Base-by-base conservation (phyloP, 2,888 invertebrate species). In the Nesidiocoris tenuis region DNA sequence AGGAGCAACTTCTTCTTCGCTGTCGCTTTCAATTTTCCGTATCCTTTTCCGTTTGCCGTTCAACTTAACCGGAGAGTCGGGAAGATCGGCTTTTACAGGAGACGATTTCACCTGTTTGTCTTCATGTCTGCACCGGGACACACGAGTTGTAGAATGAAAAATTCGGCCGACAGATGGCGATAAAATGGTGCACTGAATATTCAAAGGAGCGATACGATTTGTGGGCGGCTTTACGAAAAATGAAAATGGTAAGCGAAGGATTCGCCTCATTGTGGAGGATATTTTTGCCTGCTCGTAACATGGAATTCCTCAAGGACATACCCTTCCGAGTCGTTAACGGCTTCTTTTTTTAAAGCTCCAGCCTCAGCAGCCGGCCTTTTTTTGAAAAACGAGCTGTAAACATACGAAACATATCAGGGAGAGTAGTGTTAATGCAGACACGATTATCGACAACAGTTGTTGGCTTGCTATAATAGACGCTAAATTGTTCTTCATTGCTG, bases 21-120 rank as follows among this genome's bases (percentile, higher is more conserved):
- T 80, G 61, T 80, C 80, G 77, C 80, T 80, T 23, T 80, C 76
- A 65, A 80, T 78, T 23, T 79, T 68, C 61, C 77, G 54, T 39
- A 76, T 25, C 54, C 80, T 77, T 61, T 80, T 80, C 25, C 80
- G 77, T 78, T 78, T 78, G 9, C 74, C 77, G 9, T 77, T 77
- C 19, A 57, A 66, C 59, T 76, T 71, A 17, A 78, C 16, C 16
- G 78, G 78, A 12, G 78, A 77, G 71, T 79, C 77, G 25, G 23
- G 22, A 19, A 74, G 7, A 0, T 57, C 74, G 25, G 66, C 59
- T 75, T 75, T 39, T 59, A 75, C 12, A 24, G 21, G 24, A 24
- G 24, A 23, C n/a, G n/a, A n/a, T n/a, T n/a, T n/a, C n/a, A n/a
- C n/a, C 16, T 57, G 39, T 24, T 57, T 22, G 12, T 61, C 72